Percentiles rank a stretch among this genome's conserved stretches.
Evolutionary conservation across 2,113 vertebrate species (phyloP).

Genomic region (Telmatochromis brichardi): DNA sequence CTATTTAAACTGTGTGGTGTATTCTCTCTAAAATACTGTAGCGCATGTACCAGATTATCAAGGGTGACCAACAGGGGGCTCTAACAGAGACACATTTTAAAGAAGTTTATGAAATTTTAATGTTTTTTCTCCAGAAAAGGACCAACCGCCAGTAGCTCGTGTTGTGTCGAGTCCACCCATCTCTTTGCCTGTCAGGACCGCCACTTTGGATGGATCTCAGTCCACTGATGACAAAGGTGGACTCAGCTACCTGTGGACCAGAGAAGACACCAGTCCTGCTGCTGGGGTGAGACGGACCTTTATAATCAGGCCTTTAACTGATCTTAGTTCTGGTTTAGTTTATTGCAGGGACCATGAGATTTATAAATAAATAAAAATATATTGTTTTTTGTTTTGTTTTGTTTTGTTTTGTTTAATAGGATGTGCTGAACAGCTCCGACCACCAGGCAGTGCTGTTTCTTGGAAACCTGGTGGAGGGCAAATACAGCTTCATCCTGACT

Average conservation of each 20-base stretch:
- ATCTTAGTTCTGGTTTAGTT: neutral
- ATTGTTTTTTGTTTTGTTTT: neutral
- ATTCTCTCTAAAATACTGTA: neutral
- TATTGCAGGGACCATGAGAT: neutral
- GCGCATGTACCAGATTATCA: neutral
- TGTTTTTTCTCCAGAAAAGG: slow-evolving; percentile 74
- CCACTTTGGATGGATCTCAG: slow-evolving; percentile 83
- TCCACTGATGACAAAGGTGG: slow-evolving; percentile 92
- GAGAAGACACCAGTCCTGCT: slow-evolving; percentile 88
- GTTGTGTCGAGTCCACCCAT: slow-evolving; percentile 79
- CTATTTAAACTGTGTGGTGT: neutral
- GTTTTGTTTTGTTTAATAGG: slow-evolving; percentile 60
- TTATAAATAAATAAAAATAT: neutral
- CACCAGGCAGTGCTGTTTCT: slow-evolving; percentile 89
- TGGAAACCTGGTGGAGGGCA: slow-evolving; percentile 90
- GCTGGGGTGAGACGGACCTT: slow-evolving; percentile 79
- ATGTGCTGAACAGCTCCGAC: slow-evolving; percentile 92
- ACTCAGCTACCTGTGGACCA: slow-evolving; percentile 84
- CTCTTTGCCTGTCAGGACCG: slow-evolving; percentile 80
- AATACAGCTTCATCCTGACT: slow-evolving; percentile 87
- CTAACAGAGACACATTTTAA: rapidly evolving
- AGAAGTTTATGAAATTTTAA: neutral
- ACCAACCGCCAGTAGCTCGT: slow-evolving; percentile 81
- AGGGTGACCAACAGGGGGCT: neutral
- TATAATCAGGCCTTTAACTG: neutral